phyloP scores from a whole-genome alignment of 2,888 invertebrate genomes.

The Megastigmus dorsalis region DNA sequence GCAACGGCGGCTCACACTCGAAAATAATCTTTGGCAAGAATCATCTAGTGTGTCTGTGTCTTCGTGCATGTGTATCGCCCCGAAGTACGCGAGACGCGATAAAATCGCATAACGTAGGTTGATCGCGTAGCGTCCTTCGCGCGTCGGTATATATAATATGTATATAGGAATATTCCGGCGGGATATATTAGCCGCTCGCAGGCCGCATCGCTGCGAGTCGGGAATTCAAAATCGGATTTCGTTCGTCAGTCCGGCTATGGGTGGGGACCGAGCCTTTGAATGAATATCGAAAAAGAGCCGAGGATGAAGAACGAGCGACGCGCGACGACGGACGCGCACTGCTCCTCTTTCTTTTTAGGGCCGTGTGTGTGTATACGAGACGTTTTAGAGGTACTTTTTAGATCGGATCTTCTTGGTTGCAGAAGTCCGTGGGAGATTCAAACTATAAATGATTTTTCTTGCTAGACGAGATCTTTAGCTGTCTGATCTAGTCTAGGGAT shows the following conservation, averaged over 20 bases:
- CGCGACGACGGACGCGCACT: background rate
- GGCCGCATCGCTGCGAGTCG: slow-evolving; percentile 7
- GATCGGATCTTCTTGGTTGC: too few species aligned
- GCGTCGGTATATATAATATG: too few species aligned
- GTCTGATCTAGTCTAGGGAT: too few species aligned
- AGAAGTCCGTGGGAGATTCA: too few species aligned
- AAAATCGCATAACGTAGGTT: slow-evolving; percentile 14
- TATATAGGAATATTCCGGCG: slow-evolving; percentile 19
- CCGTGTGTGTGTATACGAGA: too few species aligned
- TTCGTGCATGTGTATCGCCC: too few species aligned
- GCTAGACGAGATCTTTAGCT: too few species aligned
- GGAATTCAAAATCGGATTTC: slow-evolving; percentile 45
- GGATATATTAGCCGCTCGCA: too few species aligned
- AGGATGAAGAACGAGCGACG: slow-evolving; percentile 5
- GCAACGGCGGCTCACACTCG: background rate
- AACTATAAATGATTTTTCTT: too few species aligned
- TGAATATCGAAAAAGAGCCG: background rate
- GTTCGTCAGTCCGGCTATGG: slow-evolving; percentile 23
- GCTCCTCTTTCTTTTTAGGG: background rate
- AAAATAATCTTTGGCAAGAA: slow-evolving; percentile 30
- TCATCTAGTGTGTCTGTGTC: too few species aligned
- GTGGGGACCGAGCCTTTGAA: too few species aligned
- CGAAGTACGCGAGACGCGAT: background rate
- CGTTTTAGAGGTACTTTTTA: too few species aligned
- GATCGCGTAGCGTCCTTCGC: slow-evolving; percentile 12